Percentiles rank a stretch among this genome's conserved stretches.
phyloP scores from a whole-genome alignment of 2,113 vertebrate species.

The Dromaius novaehollandiae region DNA sequence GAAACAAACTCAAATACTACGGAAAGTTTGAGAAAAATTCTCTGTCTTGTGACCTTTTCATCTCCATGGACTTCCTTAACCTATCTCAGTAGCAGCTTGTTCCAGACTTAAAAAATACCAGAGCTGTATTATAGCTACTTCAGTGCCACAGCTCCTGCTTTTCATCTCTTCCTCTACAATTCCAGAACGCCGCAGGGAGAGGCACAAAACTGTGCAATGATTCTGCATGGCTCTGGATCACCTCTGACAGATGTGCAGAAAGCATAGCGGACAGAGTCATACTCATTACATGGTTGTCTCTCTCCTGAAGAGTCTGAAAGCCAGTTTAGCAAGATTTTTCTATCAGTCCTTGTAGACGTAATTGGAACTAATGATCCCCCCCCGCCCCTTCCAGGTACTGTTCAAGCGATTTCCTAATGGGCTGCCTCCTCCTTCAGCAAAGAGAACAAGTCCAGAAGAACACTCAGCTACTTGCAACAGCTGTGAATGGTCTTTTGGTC shows the following conservation, averaged over 20 bases:
- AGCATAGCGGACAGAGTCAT: background rate
- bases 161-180: background rate
- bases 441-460: background rate
- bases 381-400: background rate
- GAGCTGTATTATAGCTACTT: background rate
- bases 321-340: background rate
- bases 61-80: fast-evolving
- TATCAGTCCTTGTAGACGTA: background rate
- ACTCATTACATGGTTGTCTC: background rate
- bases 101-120: background rate
- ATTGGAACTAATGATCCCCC: background rate
- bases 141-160: background rate
- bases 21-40: background rate
- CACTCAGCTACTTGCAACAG: background rate
- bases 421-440: background rate
- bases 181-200: background rate
- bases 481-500: background rate
- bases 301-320: background rate
- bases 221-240: background rate
- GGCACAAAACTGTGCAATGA: background rate
- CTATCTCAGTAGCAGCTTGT: background rate
- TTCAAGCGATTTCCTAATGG: background rate
- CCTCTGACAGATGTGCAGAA: background rate
- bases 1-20: background rate
- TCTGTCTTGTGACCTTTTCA: background rate